Evolutionary conservation across 2,797 vertebrate genomes (phyloP).

Genomic region (Tamandua tetradactyla): DNA sequence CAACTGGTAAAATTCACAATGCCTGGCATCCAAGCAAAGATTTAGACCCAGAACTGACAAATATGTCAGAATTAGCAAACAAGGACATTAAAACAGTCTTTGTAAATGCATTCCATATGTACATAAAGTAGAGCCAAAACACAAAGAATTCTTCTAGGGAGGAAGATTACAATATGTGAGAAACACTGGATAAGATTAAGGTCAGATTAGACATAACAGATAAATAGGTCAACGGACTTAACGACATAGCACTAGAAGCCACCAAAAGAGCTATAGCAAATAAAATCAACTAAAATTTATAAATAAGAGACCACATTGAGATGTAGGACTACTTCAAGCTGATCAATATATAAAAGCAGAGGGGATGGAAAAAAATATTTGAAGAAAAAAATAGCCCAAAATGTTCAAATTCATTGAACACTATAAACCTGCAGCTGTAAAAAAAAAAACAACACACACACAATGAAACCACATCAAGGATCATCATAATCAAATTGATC

Average conservation of each 20-base stretch:
- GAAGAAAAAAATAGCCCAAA: background rate
- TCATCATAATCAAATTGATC: background rate
- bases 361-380: background rate
- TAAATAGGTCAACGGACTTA: too few relatives aligned
- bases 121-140: background rate
- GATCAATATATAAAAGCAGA: background rate
- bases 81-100: background rate
- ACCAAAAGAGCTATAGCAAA: background rate
- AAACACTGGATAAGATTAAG: background rate
- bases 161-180: background rate
- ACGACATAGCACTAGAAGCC: too few relatives aligned
- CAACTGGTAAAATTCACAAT: background rate
- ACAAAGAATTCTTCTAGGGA: background rate
- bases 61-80: background rate
- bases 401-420: background rate
- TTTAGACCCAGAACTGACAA: background rate
- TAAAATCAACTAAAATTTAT: background rate
- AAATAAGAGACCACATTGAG: background rate
- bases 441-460: too few relatives aligned
- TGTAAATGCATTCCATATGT: background rate
- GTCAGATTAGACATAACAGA: background rate
- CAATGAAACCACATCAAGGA: background rate
- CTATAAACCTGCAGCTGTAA: background rate
- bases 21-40: background rate
- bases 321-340: background rate